Percentiles rank a stretch among this genome's conserved stretches.
These are phyloP conservation scores for Antigone vipio DNA, from an alignment of 2,113 vertebrate species.

Conservation along the genomic window DNA sequence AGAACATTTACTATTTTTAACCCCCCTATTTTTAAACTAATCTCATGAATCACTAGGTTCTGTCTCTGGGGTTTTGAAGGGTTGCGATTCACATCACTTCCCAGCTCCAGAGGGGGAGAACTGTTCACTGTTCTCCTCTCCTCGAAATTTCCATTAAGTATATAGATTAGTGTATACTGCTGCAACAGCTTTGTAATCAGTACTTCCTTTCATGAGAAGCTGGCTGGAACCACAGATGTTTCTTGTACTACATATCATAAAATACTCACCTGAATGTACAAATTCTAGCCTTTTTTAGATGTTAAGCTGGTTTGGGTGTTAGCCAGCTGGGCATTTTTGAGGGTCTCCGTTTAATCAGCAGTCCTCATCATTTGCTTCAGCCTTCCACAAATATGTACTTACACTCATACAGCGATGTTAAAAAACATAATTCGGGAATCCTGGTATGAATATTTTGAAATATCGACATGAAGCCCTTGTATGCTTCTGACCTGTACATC, in stretches of 20 bases:
- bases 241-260: not conserved
- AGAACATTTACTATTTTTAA: constrained; percentile 35
- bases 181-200: constrained; percentile 2
- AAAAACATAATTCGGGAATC: not conserved
- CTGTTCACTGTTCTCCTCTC: not conserved
- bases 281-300: not conserved
- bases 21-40: constrained; percentile 20
- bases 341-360: not conserved
- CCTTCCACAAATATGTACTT: not conserved
- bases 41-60: not conserved
- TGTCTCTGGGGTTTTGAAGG: constrained; percentile 32
- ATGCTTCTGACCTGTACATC: not conserved
- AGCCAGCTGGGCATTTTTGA: not conserved
- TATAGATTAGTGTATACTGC: not conserved
- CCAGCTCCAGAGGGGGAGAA: not conserved
- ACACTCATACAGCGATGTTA: fast-evolving
- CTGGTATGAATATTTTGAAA: not conserved
- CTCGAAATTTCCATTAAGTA: not conserved
- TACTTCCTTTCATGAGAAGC: not conserved
- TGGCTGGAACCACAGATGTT: not conserved
- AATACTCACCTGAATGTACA: constrained; percentile 12
- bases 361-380: not conserved
- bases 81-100: not conserved
- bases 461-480: not conserved
- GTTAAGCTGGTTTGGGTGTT: not conserved